Evolutionary conservation across 30 jellyfish, hydroid and myxozoan genomes (phyloP), one percentile per base, ranked within the genome.

Genomic region (Catostylus mosaicus): DNA sequence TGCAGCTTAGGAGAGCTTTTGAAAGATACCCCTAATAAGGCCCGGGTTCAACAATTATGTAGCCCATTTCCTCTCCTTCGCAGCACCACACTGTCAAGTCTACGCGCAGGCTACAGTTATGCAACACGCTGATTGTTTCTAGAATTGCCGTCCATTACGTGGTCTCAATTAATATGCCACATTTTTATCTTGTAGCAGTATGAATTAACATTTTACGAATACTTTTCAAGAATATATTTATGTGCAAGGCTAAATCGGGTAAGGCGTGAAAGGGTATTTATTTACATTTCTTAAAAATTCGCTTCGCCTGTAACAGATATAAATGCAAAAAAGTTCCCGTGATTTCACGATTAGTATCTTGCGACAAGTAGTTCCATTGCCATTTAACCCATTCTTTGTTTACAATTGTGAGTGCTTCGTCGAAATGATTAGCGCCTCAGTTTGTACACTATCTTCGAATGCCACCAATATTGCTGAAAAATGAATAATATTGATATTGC

Each of bases 391-490:
- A 24, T 20, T 52, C 7, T 10, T 52, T 52, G 3, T 16, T 16
- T 3, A 20, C 24, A 4, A 3, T 20, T 52, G 67, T 4, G 67
- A 52, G 67, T 3, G 19, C 19, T 6, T 3, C 6, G 67, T 16
- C 27, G 19, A 6, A 52, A 52, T 6, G 7, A 9, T 4, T 52
- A 6, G 27, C 30, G 7, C 27, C 19, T 52, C 30, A 52, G 30
- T 10, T 24, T n/a, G 27, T 52, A n/a, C 8, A n/a, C 67, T 52
- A 52, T 52, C 67, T 16, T 52, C 67, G 67, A 52, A 16, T 52
- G 67, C 67, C 67, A 52, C 67, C 67, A 52, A 52, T 52, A 52
- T 52, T 52, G 67, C 67, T 52, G 30, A 10, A 40, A n/a, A n/a
- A 52, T 2, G 19, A 20, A 52, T 16, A 10, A 52, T 6, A 52